A percentile compares a stretch with the other conserved stretches of the same genome.
phyloP scores from a whole-genome alignment of 2,888 invertebrate species.

The Apotomis betuletana region DNA sequence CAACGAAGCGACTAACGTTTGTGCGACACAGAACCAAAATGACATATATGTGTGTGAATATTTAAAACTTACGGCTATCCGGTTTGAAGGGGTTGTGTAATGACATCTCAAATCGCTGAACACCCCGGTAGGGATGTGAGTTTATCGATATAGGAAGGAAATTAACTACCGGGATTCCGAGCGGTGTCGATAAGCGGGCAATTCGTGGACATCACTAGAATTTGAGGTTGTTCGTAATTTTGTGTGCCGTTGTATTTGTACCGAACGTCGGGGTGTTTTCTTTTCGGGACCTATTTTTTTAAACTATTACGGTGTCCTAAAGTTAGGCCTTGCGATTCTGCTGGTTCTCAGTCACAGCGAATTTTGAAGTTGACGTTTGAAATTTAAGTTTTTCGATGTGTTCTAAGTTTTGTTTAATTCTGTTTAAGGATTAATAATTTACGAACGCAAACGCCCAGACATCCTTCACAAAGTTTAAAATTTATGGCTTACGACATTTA shows the following conservation, averaged over 20 bases:
- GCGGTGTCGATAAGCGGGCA: constrained; percentile 27
- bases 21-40: background rate
- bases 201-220: constrained; percentile 26
- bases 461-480: too few relatives aligned
- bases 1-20: constrained; percentile 38
- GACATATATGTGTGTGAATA: background rate
- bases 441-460: too few relatives aligned
- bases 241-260: background rate
- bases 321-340: too few relatives aligned
- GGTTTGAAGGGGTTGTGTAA: constrained; percentile 6
- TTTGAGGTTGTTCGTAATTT: background rate
- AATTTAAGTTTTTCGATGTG: too few relatives aligned
- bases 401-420: too few relatives aligned
- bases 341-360: too few relatives aligned
- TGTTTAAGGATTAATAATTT: too few relatives aligned
- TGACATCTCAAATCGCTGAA: constrained; percentile 29
- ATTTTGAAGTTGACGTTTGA: too few relatives aligned
- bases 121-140: constrained; percentile 15
- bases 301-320: too few relatives aligned
- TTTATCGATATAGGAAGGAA: constrained; percentile 35
- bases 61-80: background rate
- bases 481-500: too few relatives aligned
- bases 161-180: constrained; percentile 29
- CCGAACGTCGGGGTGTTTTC: background rate
- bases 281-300: too few relatives aligned